These are phyloP conservation scores for Psittacula cyanocephala DNA, from an alignment of 2,113 vertebrate species.

Conservation along the genomic window DNA sequence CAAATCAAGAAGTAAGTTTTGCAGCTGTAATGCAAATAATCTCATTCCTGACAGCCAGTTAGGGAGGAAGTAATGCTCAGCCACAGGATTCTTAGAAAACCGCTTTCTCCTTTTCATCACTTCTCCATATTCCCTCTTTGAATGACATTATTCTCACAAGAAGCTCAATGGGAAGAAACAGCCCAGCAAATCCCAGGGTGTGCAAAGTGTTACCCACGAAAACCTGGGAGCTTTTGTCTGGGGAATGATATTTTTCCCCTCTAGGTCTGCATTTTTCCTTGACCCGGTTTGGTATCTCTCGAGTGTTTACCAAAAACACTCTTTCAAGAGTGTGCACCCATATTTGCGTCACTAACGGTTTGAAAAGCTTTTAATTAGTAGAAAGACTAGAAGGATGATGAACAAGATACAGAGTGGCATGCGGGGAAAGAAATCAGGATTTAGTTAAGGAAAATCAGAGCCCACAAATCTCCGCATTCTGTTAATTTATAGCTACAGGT, in stretches of 20 bases:
- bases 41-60: background rate
- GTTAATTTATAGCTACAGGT: background rate
- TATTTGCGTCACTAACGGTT: background rate
- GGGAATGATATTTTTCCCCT: background rate
- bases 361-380: background rate
- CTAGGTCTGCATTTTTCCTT: background rate
- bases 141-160: background rate
- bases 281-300: background rate
- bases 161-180: background rate
- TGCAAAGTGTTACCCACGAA: background rate
- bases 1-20: background rate
- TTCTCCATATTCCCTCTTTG: background rate
- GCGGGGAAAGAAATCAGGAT: background rate
- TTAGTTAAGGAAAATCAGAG: background rate
- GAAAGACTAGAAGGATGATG: background rate
- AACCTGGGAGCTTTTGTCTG: rapidly evolving
- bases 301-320: background rate
- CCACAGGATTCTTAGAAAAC: background rate
- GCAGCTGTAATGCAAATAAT: background rate
- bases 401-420: background rate
- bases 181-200: background rate
- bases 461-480: background rate
- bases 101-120: background rate
- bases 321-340: background rate
- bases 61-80: background rate